Percentiles rank a stretch among this genome's conserved stretches.
phyloP scores from a whole-genome alignment of 2,888 invertebrate genomes.

The Amblyjoppa fuscipennis region DNA sequence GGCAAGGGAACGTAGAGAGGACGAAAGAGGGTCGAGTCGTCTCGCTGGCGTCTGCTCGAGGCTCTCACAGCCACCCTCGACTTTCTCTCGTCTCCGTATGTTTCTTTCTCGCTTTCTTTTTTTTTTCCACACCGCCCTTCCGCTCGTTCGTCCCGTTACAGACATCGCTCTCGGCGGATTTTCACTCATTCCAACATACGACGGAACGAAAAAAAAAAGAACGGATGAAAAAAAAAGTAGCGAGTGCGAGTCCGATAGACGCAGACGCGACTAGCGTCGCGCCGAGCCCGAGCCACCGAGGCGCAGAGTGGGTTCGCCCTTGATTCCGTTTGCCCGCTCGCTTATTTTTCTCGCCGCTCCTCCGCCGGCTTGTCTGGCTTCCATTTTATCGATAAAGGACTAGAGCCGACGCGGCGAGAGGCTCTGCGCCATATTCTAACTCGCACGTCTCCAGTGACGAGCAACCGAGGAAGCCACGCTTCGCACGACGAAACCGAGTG shows the following conservation, averaged over 20 bases:
- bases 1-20: constrained; percentile 11
- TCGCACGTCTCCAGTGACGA: neutral
- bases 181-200: constrained; percentile 3
- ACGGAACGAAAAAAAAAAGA: too few species aligned
- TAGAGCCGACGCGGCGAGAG: neutral
- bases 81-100: constrained; percentile 34
- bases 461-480: neutral
- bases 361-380: neutral
- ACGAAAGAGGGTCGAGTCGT: constrained; percentile 36
- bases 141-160: neutral
- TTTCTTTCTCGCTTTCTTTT: constrained; percentile 6
- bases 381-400: constrained; percentile 26
- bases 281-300: constrained; percentile 6
- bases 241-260: constrained; percentile 2
- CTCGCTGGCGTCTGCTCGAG: constrained; percentile 44
- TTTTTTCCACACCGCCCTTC: neutral
- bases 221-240: neutral
- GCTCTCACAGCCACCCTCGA: constrained; percentile 20
- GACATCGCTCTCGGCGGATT: constrained; percentile 3
- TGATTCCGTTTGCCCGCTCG: constrained; percentile 26
- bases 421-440: neutral
- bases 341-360: constrained; percentile 10
- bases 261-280: neutral
- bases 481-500: neutral
- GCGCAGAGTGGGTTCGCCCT: constrained; percentile 22